Percentiles rank a stretch among this genome's conserved stretches.
Conservation (phyloP, 2,888 invertebrate genomes). For the Monochamus alternatus region DNA sequence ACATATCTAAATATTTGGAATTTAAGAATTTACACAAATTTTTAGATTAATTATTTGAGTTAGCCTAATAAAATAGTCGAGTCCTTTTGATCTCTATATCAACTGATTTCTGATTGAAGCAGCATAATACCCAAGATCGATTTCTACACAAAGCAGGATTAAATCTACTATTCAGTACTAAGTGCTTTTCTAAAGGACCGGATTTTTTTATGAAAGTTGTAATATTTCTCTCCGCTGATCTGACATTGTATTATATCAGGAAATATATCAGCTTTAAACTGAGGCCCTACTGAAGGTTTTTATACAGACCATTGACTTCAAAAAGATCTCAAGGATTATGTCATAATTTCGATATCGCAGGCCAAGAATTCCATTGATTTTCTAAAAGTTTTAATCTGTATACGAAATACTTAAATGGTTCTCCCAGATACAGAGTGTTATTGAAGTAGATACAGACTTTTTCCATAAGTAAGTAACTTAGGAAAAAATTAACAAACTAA, state of each 20-base stretch:
- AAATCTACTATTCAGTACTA: constrained; percentile 9
- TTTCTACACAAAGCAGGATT: constrained; percentile 6
- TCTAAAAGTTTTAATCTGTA: constrained; percentile 8
- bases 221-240: constrained; percentile 23
- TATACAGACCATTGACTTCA: constrained; percentile 38
- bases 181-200: constrained; percentile 3
- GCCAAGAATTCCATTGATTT: constrained; percentile 13
- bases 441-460: too few relatives aligned
- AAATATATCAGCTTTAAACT: constrained; percentile 37
- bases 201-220: constrained; percentile 16
- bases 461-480: too few relatives aligned
- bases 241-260: constrained; percentile 26
- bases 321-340: constrained; percentile 50
- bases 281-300: constrained; percentile 9
- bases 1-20: too few relatives aligned
- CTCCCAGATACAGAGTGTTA: neutral
- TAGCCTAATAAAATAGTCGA: too few relatives aligned
- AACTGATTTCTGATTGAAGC: neutral
- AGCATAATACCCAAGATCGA: neutral
- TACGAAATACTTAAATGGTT: neutral
- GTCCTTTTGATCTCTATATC: too few relatives aligned
- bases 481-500: too few relatives aligned
- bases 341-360: constrained; percentile 49
- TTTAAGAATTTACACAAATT: too few relatives aligned
- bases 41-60: too few relatives aligned